Evolutionary conservation across 2,797 vertebrate genomes (phyloP), one percentile per base, ranked within the genome.

Genomic region (Alcedo atthis): DNA sequence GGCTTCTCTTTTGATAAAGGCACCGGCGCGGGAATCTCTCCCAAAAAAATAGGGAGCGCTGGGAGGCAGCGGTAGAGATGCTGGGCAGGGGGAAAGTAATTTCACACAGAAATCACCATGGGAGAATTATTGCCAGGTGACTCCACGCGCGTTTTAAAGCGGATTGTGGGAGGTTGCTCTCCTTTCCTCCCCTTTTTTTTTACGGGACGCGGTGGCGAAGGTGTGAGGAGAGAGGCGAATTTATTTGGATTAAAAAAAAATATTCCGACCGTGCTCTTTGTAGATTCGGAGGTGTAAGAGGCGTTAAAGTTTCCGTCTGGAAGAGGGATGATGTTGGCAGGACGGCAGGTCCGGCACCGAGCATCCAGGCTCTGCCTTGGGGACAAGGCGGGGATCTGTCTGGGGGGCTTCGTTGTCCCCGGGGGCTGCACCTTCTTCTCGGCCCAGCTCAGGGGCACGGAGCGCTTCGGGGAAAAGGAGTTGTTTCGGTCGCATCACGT

Each of bases 21-120:
- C n/a, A 8, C 8, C 28, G 8, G 15, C 37, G 37, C 3, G 12
- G 48, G 20, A 45, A 19, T 10, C 3, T 10, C 30, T 91, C 46
- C 53, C 45, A 30, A 40, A 16, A 49, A 42, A 35, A 11, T 0
- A n/a, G 40, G 62, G 63, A 69, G 74, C 6, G 1, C 59, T 40
- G 66, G 51, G 49, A 43, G 15, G 26, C 82, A 53, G 62, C 42
- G 3, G 2, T 1, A 6, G 70, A 6, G 74, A 24, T 59, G 20
- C 51, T 21, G 63, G 40, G 43, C 24, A 15, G 14, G 40, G 19
- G 8, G 40, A 26, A 40, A 63, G 28, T 8, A 8, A 3, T 4
- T 19, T 46, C 54, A 5, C 5, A 9, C 20, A 1, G 2, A 33
- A 3, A 1, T 46, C 22, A 37, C 22, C 12, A 9, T 1, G 25